A percentile compares a stretch with the other conserved stretches of the same genome.
Conservation (phyloP, 2,888 invertebrate genomes). For the Gerosis bhagava region DNA sequence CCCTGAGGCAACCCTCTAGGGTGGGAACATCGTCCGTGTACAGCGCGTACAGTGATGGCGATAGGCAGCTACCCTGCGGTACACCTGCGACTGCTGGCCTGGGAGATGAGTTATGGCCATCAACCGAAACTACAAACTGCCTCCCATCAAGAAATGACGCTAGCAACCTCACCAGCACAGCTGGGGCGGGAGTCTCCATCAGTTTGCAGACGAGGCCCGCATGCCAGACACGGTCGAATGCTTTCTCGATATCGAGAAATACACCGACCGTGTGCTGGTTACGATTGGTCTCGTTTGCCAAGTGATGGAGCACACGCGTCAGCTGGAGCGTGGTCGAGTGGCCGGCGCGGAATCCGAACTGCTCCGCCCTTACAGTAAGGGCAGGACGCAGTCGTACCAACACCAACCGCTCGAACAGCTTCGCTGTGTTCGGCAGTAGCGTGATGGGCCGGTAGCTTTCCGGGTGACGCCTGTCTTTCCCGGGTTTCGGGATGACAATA, state of each 20-base stretch:
- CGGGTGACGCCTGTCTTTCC: constrained; percentile 26
- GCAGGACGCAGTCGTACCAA: background rate
- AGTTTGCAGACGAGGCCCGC: too few species aligned
- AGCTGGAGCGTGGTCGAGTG: constrained; percentile 2
- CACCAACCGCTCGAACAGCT: constrained; percentile 33
- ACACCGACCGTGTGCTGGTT: background rate
- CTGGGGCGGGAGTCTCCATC: too few species aligned
- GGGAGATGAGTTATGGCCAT: too few species aligned
- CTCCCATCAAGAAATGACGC: too few species aligned
- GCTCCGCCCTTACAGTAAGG: constrained; percentile 2
- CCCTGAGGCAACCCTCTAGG: too few species aligned
- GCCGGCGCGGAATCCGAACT: constrained; percentile 5
- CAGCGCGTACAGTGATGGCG: too few species aligned
- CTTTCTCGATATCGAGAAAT: background rate
- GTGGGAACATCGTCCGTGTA: too few species aligned
- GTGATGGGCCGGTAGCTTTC: constrained; percentile 34
- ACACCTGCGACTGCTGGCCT: too few species aligned
- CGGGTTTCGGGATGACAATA: constrained; percentile 32
- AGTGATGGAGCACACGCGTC: background rate
- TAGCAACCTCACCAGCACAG: too few species aligned
- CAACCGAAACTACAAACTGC: too few species aligned
- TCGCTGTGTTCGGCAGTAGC: constrained; percentile 24
- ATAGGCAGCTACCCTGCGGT: too few species aligned
- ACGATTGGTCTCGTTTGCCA: background rate
- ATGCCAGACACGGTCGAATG: background rate